phyloP scores from a whole-genome alignment of 1,140 invertebrate genomes.

The Diabrotica virgifera region DNA sequence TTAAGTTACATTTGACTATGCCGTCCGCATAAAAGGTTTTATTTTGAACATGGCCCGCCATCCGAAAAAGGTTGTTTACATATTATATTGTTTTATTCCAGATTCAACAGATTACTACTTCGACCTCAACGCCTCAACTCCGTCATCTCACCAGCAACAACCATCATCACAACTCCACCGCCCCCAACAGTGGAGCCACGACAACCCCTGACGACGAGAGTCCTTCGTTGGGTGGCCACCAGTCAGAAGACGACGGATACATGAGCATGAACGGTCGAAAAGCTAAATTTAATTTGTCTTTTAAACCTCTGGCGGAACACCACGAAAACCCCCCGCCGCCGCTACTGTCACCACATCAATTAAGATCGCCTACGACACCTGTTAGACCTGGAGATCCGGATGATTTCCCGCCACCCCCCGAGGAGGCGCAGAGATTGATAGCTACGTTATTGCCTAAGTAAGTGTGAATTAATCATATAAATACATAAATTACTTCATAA shows the following conservation, averaged over 20 bases:
- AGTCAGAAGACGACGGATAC: conserved; percentile 84
- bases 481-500: neutral
- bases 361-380: neutral
- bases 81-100: conserved; percentile 11
- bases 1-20: too few species aligned
- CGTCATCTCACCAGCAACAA: conserved; percentile 47
- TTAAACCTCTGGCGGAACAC: conserved; percentile 64
- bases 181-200: conserved; percentile 23
- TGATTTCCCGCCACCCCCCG: conserved; percentile 67
- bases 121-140: conserved; percentile 42
- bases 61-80: too few species aligned
- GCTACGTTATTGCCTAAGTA: conserved; percentile 70
- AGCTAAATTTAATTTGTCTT: conserved; percentile 66
- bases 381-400: conserved; percentile 35
- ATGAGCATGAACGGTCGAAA: conserved; percentile 83
- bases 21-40: too few species aligned
- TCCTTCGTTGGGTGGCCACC: conserved; percentile 71
- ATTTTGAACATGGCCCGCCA: too few species aligned
- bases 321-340: conserved; percentile 50
- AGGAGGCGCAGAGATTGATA: conserved; percentile 71
- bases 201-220: conserved; percentile 62
- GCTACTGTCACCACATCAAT: conserved; percentile 30
- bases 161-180: conserved; percentile 39
- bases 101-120: conserved; percentile 42
- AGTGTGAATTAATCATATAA: conserved; percentile 34